Base-by-base conservation (phyloP, 2,113 vertebrate genomes). In the Halcyon malimbica region DNA sequence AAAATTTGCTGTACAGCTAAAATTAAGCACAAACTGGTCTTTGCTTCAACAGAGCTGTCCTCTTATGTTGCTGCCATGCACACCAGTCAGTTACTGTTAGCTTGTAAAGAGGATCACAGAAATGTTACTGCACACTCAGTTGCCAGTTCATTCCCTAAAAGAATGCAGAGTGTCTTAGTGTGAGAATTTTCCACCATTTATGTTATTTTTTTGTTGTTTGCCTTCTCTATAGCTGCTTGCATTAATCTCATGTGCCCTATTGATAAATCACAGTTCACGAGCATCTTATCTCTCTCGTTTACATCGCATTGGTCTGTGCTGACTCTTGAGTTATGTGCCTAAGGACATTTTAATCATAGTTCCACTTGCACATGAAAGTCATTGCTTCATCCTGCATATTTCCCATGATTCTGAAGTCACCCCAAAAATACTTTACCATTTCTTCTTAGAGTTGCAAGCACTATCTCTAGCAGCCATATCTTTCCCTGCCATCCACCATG, bases 391-490 rank as follows among this genome's bases (percentile, higher is more conserved):
- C n/a, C 29, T 83, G 60, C 59, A 16, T 91, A 63, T 83, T 96
- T 93, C 75, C 37, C 53, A 35, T 90, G 83, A 79, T 96, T 93
- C 83, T 89, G 88, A 87, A 92, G 44, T 89, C 8, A 82, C 75
- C 76, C 31, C 46, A 13, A 28, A 73, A 92, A 37, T 83, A 50
- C 64, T 94, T 84, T 73, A 48, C 12, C 50, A 0, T 1, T 79
- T 96, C 90, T 95, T 68, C n/a, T 56, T 73, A 51, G 17, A 60
- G 53, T 60, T 95, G 51, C 76, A 77, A 74, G 26, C 28, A 16
- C 28, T 70, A n/a, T 77, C 68, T 85, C 7, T 75, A 74, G 46
- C 39, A 71, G n/a, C 68, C 31, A 6, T 71, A 41, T 50, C 82
- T 89, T 78, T 39, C 35, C 73, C 68, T 13, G 3, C 11, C 35